Base-by-base conservation (phyloP, 2,888 invertebrate species). In the Epiblema foenella region DNA sequence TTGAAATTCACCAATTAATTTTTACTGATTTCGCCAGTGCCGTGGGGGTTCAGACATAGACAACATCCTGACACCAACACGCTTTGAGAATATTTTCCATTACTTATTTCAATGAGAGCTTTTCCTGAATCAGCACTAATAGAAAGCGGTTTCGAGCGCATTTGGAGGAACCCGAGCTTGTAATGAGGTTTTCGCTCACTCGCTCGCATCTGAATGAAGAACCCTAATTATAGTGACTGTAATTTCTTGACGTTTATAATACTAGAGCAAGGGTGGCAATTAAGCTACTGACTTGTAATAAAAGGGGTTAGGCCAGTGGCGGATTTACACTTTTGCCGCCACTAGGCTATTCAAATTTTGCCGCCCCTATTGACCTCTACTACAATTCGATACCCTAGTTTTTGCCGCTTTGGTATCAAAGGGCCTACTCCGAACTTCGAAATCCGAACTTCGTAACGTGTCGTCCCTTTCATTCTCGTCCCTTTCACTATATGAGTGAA, bases 131-230 rank as follows among this genome's bases (percentile, higher is more conserved):
- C 20, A 57, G 66, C 60, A 71, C 66, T 71, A 71, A 71, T 71
- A 66, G 71, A 62, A 69, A 66, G 62, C 60, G 62, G 67, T 71
- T 71, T 42, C 49, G 46, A 71, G 56, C 67, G 71, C 71, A 71
- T 71, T 71, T 62, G 51, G 60, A 71, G 71, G 71, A 67, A 67
- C 39, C 71, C 67, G 49, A 67, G 66, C 71, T 67, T 71, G 67
- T 67, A 71, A 71, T 71, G 66, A 71, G 71, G 54, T 71, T 71
- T 71, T 71, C 71, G 60, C 56, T 71, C 62, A 71, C 62, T 71
- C 70, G 66, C 66, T 71, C 71, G 60, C 66, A 71, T 67, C 67
- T 71, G 62, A 66, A 67, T 71, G 66, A 60, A 39, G 46, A 20
- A 62, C 39, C 49, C 71, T 71, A 71, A 71, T 71, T 67, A 67